phyloP scores from a whole-genome alignment of 2,888 invertebrate genomes.

The Syrphus vitripennis region DNA sequence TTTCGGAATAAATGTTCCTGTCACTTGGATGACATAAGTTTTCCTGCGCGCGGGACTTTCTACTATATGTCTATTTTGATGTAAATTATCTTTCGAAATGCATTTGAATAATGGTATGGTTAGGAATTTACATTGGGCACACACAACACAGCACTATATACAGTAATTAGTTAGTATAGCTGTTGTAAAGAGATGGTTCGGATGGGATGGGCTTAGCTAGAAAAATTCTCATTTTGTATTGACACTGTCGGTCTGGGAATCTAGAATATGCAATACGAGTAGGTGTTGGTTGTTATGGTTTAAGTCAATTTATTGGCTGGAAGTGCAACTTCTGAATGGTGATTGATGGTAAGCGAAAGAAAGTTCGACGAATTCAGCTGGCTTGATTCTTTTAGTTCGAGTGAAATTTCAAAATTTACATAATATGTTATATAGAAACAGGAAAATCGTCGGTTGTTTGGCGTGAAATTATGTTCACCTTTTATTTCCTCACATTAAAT shows the following conservation, averaged over 20 bases:
- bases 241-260: constrained; percentile 57
- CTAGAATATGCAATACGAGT: constrained; percentile 1
- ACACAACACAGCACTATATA: not conserved
- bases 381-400: not conserved
- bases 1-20: constrained; percentile 66
- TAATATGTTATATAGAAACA: not conserved
- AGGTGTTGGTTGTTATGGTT: constrained; percentile 9
- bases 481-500: too few species aligned
- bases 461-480: too few species aligned
- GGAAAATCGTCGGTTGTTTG: not conserved
- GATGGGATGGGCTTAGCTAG: constrained; percentile 44
- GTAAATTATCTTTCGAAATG: constrained; percentile 45
- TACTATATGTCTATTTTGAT: constrained; percentile 47
- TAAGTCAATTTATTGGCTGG: not conserved
- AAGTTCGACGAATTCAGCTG: not conserved
- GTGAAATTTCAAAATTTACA: too few species aligned
- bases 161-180: constrained; percentile 53
- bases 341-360: not conserved
- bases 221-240: constrained; percentile 31
- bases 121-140: constrained; percentile 29
- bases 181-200: not conserved
- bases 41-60: constrained; percentile 39
- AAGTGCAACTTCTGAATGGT: not conserved
- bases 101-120: constrained; percentile 53
- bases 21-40: constrained; percentile 64